Conservation (phyloP, 1,140 invertebrate species). For the Apolygus lucorum region DNA sequence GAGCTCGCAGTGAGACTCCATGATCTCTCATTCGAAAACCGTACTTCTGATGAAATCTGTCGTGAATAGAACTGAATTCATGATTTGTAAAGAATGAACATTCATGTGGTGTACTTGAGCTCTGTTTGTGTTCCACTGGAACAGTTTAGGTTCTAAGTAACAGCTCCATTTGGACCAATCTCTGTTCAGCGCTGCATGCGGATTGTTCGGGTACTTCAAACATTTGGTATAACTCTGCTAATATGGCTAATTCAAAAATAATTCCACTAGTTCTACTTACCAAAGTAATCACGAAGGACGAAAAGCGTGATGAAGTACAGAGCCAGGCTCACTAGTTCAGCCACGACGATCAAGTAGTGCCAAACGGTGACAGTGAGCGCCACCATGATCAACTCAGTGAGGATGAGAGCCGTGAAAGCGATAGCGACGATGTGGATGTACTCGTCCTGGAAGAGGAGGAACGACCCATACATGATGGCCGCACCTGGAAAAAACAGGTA, state of each 20-base stretch:
- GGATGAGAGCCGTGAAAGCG: slow-evolving; percentile 94
- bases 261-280: background rate
- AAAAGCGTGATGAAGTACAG: slow-evolving; percentile 81
- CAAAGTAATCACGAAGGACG: slow-evolving; percentile 86
- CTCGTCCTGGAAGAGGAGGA: slow-evolving; percentile 95
- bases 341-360: slow-evolving; percentile 90
- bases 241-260: background rate
- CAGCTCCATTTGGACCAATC: background rate
- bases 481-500: no score
- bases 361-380: slow-evolving; percentile 85
- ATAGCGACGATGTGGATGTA: slow-evolving; percentile 99
- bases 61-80: no score
- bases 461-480: slow-evolving; percentile 97
- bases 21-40: no score
- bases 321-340: slow-evolving; percentile 79
- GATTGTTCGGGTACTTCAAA: no score
- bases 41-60: no score
- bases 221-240: no score
- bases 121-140: background rate
- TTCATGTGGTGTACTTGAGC: background rate
- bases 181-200: no score
- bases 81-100: background rate
- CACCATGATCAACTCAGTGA: slow-evolving; percentile 98
- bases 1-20: no score
- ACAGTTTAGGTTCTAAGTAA: background rate